Base-by-base conservation (phyloP, 2,888 invertebrate species). In the Heteromyza rotundicornis region DNA sequence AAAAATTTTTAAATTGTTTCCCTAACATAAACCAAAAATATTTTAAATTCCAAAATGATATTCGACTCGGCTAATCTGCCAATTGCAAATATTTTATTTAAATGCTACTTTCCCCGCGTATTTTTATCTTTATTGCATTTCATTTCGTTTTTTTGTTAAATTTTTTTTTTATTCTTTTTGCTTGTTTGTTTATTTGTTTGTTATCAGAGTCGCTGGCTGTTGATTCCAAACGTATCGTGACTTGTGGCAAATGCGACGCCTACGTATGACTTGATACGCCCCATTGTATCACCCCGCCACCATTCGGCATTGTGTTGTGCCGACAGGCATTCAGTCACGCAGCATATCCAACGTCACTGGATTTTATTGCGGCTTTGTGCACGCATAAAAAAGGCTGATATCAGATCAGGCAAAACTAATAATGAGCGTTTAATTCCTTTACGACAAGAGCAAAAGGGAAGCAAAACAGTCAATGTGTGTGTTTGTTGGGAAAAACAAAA, bases 391-490 rank as follows among this genome's bases (percentile, higher is more conserved):
- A 51, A 12, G 50, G 22, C 14, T 50, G 20, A 14, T 19, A 50
- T 50, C 12, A 27, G 17, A 51, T 8, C 22, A 62, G 58, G 8
- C 23, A 66, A 59, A n/a, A 62, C 63, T 63, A 68, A 65, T 72
- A 72, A 70, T 65, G 65, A 66, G 66, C 66, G 66, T 71, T 72
- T 73, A 68, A 74, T 68, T 69, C 69, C 68, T 64, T 73, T 69
- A 64, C 64, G 67, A 67, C 68, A 59, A 59, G 16, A 40, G 12
- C 36, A 27, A 36, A 22, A 32, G 8, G 23, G 32, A n/a, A 51
- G n/a, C 14, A 23, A n/a, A 40, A 40, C n/a, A n/a, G 32, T 12
- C 32, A 12, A n/a, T n/a, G 44, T 44, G 44, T 44, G 17, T 20
- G 20, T 49, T 16, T 50, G 50, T 50, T 5, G 17, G 50, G 50